Base-by-base conservation (phyloP, 1,140 invertebrate species). In the Drosophila willistoni region DNA sequence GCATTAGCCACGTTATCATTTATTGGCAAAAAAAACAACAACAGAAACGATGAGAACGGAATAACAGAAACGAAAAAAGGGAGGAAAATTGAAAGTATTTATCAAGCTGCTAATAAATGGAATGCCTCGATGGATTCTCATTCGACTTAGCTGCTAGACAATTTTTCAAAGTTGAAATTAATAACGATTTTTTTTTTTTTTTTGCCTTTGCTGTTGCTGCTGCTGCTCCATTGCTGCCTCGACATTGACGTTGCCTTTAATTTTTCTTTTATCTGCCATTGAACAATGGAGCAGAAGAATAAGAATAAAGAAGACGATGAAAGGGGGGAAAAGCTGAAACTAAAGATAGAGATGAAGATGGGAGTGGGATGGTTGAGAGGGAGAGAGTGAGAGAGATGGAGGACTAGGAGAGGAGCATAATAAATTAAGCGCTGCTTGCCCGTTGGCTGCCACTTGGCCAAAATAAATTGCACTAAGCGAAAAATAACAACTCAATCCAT, bases 201-300 rank as follows among this genome's bases (percentile, higher is more conserved):
- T 73, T 75, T 47, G 2, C 2, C 3, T 34, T 66, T 68, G 25
- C 61, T 62, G 9, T 41, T 34, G 36, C 13, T 34, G 17, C 12
- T 65, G 55, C 44, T 39, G 17, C 41, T 64, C 6, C 29, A 29
- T 29, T 29, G 29, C 29, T 29, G 56, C 19, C 63, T 33, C n/a
- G 34, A 47, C 57, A 57, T 39, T 57, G 61, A 54, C 67, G 75
- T 87, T 89, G 80, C 81, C 80, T 87, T 87, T 87, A 87, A 87
- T 87, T 87, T 87, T 87, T 87, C 84, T 87, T 89, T 87, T 87
- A 89, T 87, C 85, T 87, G 84, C 85, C 84, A 84, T 84, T 89
- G 84, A 90, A 87, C 84, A 87, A 87, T 89, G 85, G 85, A 10
- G 36, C 5, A 65, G 34, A 10, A 63, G 51, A 22, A 34, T 47